A percentile compares a stretch with the other conserved stretches of the same genome.
These are phyloP conservation scores for Xenopus petersii DNA, from an alignment of 2,797 vertebrate genomes.

Conservation along the genomic window DNA sequence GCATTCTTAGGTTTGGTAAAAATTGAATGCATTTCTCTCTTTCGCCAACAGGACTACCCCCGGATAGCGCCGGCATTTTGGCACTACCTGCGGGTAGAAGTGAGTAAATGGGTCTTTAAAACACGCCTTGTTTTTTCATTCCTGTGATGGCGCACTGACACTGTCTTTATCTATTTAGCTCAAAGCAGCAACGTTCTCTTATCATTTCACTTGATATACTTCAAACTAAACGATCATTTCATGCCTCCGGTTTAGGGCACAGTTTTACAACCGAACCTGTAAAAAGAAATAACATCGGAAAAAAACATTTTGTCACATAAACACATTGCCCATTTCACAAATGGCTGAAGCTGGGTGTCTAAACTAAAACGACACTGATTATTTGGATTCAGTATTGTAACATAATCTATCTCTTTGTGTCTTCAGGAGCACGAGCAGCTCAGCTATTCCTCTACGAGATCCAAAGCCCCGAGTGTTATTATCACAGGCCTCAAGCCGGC, in stretches of 20 bases:
- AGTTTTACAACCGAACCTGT: slow-evolving; percentile 18
- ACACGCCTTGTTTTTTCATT: slow-evolving; percentile 54
- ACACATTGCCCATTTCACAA: slow-evolving; percentile 36
- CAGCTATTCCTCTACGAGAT: slow-evolving; percentile 91
- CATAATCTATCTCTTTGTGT: slow-evolving; percentile 52
- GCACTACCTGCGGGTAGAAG: slow-evolving; percentile 74
- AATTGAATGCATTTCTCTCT: slow-evolving; percentile 56
- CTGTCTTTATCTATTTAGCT: slow-evolving; percentile 2
- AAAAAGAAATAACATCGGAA: neutral
- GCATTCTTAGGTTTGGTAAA: neutral
- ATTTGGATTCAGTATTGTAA: slow-evolving; percentile 53
- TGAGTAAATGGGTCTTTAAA: slow-evolving; percentile 63
- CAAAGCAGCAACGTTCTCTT: slow-evolving; percentile 17
- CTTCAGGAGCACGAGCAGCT: slow-evolving; percentile 86
- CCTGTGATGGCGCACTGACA: slow-evolving; percentile 7
- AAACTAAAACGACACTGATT: slow-evolving; percentile 7
- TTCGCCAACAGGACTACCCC: slow-evolving; percentile 69
- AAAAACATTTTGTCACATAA: slow-evolving; percentile 17
- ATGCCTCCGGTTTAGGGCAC: slow-evolving; percentile 36
- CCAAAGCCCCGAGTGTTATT: slow-evolving; percentile 90
- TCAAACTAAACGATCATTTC: slow-evolving; percentile 29
- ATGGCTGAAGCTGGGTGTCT: neutral
- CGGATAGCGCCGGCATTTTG: slow-evolving; percentile 71
- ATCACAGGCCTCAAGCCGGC: slow-evolving; percentile 87
- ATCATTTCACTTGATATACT: slow-evolving; percentile 29